A percentile compares a stretch with the other conserved stretches of the same genome.
Evolutionary conservation across 2,113 vertebrate genomes (phyloP).

Genomic region (Cavia porcellus): DNA sequence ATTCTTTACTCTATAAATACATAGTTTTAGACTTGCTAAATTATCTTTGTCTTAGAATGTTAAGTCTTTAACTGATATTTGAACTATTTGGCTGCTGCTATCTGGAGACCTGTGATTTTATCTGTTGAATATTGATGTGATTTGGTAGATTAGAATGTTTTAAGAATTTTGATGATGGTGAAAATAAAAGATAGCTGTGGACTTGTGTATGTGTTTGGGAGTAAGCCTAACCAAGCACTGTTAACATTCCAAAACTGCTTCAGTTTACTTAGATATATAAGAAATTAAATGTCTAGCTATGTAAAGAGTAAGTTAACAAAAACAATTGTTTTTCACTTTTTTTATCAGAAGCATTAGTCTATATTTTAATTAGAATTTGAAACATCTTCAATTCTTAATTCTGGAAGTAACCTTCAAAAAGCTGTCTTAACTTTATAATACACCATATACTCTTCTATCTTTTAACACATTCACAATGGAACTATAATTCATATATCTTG

Average conservation of each 20-base stretch:
- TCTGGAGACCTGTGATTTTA: not conserved
- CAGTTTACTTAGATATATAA: not conserved
- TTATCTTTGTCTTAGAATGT: constrained; percentile 18
- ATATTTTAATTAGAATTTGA: constrained; percentile 53
- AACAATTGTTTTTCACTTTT: not conserved
- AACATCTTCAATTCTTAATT: constrained; percentile 45
- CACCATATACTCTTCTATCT: not conserved
- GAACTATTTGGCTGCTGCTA: not conserved
- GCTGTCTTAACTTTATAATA: not conserved
- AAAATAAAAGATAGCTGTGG: not conserved
- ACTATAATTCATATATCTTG: not conserved
- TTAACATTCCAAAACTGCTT: not conserved
- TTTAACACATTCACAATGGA: not conserved
- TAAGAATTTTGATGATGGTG: constrained; percentile 38
- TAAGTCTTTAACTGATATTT: not conserved
- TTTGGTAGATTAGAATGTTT: constrained; percentile 1
- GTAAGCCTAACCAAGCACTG: not conserved
- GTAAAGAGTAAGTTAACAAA: not conserved
- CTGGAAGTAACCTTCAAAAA: constrained; percentile 53
- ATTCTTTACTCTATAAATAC: not conserved
- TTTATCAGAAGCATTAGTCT: not conserved
- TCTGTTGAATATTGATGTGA: not conserved
- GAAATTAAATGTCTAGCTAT: not conserved
- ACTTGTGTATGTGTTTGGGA: not conserved
- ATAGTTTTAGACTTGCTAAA: constrained; percentile 45